A percentile compares a stretch with the other conserved stretches of the same genome.
Evolutionary conservation across 2,797 vertebrate genomes (phyloP).

Genomic region (Channa striata): DNA sequence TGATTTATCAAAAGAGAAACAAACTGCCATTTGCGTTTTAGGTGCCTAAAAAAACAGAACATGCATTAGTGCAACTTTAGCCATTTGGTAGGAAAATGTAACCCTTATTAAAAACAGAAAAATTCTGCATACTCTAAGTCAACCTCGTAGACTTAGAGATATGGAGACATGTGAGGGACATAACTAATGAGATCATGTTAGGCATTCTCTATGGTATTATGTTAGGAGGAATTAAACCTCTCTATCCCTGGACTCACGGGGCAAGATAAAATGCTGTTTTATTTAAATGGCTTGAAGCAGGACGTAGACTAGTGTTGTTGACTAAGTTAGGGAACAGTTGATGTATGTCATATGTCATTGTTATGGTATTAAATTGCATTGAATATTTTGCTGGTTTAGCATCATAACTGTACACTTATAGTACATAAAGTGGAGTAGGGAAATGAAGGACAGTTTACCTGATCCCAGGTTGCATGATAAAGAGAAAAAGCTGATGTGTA

Average conservation of each 20-base stretch:
- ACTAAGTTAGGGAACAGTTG: background rate
- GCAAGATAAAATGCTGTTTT: conserved; percentile 2
- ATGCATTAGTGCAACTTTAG: background rate
- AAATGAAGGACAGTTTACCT: too few species aligned
- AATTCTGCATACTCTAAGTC: background rate
- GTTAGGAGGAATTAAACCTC: background rate
- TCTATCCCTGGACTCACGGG: background rate
- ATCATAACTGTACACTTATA: background rate
- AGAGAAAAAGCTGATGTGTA: too few species aligned
- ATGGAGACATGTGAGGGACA: background rate
- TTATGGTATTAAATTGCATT: background rate
- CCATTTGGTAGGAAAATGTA: background rate
- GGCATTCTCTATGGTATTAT: background rate
- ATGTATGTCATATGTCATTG: background rate
- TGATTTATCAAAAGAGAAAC: background rate
- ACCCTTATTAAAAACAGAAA: background rate
- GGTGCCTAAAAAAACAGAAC: conserved; percentile 1
- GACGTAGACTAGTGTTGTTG: too few species aligned
- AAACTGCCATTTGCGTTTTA: background rate
- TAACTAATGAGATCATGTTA: background rate
- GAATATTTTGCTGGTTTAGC: background rate
- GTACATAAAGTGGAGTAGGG: too few species aligned
- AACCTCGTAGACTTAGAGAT: background rate
- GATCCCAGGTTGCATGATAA: too few species aligned
- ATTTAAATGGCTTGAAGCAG: too few species aligned